Base-by-base conservation (phyloP, 2,888 invertebrate genomes). In the Melikaiella ostensackeni region DNA sequence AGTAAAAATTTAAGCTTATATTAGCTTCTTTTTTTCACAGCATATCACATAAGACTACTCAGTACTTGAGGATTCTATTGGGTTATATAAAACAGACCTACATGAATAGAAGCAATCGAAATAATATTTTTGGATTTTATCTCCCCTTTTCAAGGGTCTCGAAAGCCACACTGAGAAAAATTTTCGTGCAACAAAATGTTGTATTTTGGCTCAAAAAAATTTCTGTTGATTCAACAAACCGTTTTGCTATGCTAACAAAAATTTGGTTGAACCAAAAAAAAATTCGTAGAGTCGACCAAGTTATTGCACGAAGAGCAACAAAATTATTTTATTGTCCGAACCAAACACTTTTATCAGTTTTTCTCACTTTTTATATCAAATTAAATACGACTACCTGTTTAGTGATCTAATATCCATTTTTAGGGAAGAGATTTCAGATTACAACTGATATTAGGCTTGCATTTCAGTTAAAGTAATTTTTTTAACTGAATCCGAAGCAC, bases 381-480 rank as follows among this genome's bases (percentile, higher is more conserved):
- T 13, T 63, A 35, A 9, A 33, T 38, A 63, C 7, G 11, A 63
- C 4, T 21, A 63, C 30, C 11, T 33, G 38, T 33, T 63, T 35
- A 35, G 35, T 38, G 6, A 42, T 8, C 6, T 24, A 33, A 30
- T 50, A 30, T 70, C 27, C 50, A 70, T 46, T 70, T 30, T 70
- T 50, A 70, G 8, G 19, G 13, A 35, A 27, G 4, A 50, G 5
- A 30, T 70, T 27, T 30, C 9, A 27, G 30, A 46, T 66, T 24
- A 66, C 27, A 66, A 70, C 8, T 70, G 38, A 64, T 35, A 46
- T 50, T 70, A 27, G n/a, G 30, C 9, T 11, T 7, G 21, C 50
- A 35, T 66, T 59, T 78, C 61, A 78, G 74, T 76, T 64, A 27
- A 35, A 42, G 21, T 24, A 73, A 61, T 33, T 24, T 30, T 27